These are phyloP conservation scores for Halichoeres trimaculatus DNA, from an alignment of 2,113 vertebrate species.

Conservation along the genomic window DNA sequence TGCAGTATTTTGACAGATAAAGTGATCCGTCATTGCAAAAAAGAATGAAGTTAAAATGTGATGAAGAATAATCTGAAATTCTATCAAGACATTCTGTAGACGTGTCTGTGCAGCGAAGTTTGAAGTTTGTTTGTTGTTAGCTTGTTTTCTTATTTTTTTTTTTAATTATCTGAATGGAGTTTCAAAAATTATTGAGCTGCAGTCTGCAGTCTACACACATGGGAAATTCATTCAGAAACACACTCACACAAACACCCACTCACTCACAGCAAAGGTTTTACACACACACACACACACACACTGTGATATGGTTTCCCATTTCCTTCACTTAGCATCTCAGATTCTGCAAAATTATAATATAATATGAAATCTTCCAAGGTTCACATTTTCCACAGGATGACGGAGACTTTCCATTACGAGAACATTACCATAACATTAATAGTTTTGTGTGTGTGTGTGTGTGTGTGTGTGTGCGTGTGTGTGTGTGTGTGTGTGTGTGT, in stretches of 20 bases:
- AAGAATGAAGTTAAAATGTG: too few species aligned
- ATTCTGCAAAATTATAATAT: slow-evolving; percentile 56
- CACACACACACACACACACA: background rate
- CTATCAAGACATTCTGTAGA: too few species aligned
- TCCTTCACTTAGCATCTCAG: slow-evolving; percentile 44
- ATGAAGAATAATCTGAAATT: too few species aligned
- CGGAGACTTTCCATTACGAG: slow-evolving; percentile 62
- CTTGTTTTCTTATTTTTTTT: background rate
- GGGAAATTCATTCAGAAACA: slow-evolving; percentile 21
- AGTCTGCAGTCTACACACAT: slow-evolving; percentile 1
- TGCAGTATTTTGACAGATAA: too few species aligned
- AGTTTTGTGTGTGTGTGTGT: slow-evolving; percentile 14
- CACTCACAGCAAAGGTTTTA: slow-evolving; percentile 10
- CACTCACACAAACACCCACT: slow-evolving; percentile 6
- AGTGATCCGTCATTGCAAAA: too few species aligned
- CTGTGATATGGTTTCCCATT: slow-evolving; percentile 36
- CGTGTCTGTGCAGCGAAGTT: background rate
- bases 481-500: slow-evolving; percentile 20
- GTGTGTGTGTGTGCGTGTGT: slow-evolving; percentile 5
- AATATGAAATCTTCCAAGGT: slow-evolving; percentile 49
- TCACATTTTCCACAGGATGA: slow-evolving; percentile 68
- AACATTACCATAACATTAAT: slow-evolving; percentile 34
- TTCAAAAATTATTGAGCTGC: background rate
- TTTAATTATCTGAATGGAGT: background rate
- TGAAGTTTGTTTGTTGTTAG: background rate